These are phyloP conservation scores for Brotula barbata DNA, from an alignment of 2,797 vertebrate genomes.

Conservation along the genomic window DNA sequence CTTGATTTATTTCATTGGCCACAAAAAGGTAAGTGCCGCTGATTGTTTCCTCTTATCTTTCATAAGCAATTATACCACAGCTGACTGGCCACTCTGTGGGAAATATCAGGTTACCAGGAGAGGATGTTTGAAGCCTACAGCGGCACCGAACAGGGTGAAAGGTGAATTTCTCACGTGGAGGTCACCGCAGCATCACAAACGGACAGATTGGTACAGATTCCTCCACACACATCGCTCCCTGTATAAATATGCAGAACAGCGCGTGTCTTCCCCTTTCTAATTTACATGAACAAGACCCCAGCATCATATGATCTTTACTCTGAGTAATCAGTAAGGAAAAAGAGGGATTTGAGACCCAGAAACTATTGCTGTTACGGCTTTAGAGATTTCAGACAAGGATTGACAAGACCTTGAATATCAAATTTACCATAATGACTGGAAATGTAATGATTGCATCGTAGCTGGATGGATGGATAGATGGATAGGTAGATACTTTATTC, in stretches of 20 bases:
- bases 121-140: background rate
- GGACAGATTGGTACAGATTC: no score
- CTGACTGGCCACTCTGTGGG: background rate
- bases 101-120: background rate
- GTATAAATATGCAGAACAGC: no score
- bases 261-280: background rate
- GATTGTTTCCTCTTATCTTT: background rate
- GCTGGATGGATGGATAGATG: no score
- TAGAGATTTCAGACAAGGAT: background rate
- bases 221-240: background rate
- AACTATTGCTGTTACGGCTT: background rate
- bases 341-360: conserved; percentile 4
- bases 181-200: background rate
- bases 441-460: no score
- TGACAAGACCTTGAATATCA: background rate
- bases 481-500: no score
- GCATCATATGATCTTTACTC: background rate
- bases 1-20: background rate
- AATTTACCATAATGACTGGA: no score
- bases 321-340: conserved; percentile 5
- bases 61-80: background rate
- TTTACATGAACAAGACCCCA: conserved; percentile 2
- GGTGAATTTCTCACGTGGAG: background rate
- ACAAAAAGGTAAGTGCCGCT: background rate
- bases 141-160: background rate